Evolutionary conservation across 2,888 invertebrate genomes (phyloP), one percentile per base, ranked within the genome.

Genomic region (Scelioninae gen. 2): DNA sequence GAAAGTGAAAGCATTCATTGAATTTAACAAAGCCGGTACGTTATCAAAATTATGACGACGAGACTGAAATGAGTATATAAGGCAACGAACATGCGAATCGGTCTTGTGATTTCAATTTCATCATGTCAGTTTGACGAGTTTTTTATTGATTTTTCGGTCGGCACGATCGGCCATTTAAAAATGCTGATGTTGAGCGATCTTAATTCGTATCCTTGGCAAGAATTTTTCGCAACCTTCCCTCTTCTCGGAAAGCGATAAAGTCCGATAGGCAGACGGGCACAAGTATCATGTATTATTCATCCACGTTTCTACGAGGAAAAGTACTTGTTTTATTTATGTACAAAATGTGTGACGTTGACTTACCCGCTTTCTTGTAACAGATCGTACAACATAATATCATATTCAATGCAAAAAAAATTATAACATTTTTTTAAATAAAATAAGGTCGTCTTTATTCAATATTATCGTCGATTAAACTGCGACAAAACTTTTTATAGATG

Each of bases 1-100:
- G 82, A 96, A 94, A 88, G 95, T 93, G 10, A 98, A 98, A 86
- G 98, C 98, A 0, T 99, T 99, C 87, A 93, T 97, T 0, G 98
- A 99, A 87, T 87, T 98, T n/a, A n/a, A n/a, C n/a, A n/a, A n/a
- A n/a, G n/a, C n/a, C n/a, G n/a, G n/a, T n/a, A n/a, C n/a, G n/a
- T n/a, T n/a, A n/a, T n/a, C n/a, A n/a, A n/a, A n/a, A n/a, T n/a
- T n/a, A n/a, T n/a, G n/a, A n/a, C n/a, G n/a, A n/a, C n/a, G n/a
- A 50, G 35, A 33, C 7, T 1, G 33, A 35, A 50, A 50, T 50
- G 35, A 35, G 35, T 50, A 35, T 35, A 50, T 35, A 50, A 50
- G 50, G 50, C 11, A 50, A 50, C 19, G 50, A 35, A 50, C 33
- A 50, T 18, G 50, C 35, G 35, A 31, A 33, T 33, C 50, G n/a